Conservation (phyloP, 2,888 invertebrate species). For the Ormyrus pomaceus region DNA sequence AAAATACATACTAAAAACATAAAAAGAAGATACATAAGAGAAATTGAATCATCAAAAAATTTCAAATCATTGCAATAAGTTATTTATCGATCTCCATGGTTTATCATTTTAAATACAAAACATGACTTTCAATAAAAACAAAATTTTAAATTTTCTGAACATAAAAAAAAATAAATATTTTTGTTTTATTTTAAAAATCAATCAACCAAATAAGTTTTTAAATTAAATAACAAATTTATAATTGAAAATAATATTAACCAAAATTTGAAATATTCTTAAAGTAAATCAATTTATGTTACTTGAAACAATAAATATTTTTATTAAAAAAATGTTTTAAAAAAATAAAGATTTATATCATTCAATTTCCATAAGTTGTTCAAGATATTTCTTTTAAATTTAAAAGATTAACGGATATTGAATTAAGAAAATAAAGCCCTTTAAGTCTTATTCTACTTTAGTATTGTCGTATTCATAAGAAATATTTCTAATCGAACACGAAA, state of each 20-base stretch:
- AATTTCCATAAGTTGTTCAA: not conserved
- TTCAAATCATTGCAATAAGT: slow-evolving; percentile 4
- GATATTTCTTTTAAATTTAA: slow-evolving; percentile 1
- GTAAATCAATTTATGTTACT: not conserved
- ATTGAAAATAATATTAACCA: no score
- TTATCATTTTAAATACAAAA: no score
- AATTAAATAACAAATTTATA: no score
- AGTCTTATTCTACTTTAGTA: slow-evolving; percentile 35
- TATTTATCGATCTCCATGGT: no score
- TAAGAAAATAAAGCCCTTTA: slow-evolving; percentile 31
- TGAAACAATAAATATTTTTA: not conserved
- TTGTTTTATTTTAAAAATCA: no score
- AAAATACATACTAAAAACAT: not conserved
- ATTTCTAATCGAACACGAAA: slow-evolving; percentile 32
- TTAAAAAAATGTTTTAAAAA: not conserved
- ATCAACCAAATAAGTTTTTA: no score
- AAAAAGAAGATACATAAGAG: not conserved
- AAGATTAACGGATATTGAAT: not conserved
- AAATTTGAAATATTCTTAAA: no score
- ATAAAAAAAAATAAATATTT: no score
- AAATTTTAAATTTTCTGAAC: no score
- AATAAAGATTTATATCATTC: not conserved
- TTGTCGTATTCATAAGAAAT: slow-evolving; percentile 32
- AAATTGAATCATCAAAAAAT: no score
- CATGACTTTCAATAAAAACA: no score